Base-by-base conservation (phyloP, 2,113 vertebrate genomes). In the Semicossyphus pulcher region DNA sequence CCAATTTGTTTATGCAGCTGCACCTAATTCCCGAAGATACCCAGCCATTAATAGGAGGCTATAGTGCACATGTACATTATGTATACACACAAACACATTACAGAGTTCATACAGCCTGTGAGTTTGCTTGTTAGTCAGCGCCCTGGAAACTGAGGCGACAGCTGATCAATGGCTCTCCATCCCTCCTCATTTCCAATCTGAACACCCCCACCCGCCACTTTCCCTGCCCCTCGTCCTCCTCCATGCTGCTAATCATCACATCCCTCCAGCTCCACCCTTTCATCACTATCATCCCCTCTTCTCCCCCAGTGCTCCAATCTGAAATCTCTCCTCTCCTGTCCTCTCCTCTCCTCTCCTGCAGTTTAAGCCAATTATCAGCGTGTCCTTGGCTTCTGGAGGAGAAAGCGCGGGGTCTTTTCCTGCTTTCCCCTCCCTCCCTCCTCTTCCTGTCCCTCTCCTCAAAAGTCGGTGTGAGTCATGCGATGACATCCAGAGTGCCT, bases 141-240 rank as follows among this genome's bases (percentile, higher is more conserved):
- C 66, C 28, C 54, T 62, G 62, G 82, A 78, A 82, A 83, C 64
- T 10, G 47, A 60, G 52, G 56, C 54, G 79, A 83, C 80, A 84
- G 62, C 16, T 52, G 76, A 90, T 90, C 88, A 76, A 78, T 87
- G 76, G 37, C 83, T 53, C 58, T 70, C 57, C 66, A 57, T 48
- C 63, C 42, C 37, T 56, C 56, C 41, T 75, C 60, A 63, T 58
- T 44, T 44, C 16, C 47, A 41, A 2, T 41, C 48, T 41, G 67
- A 60, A 37, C 10, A 10, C 57, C 37, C 3, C 6, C 26, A 29
- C 7, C 7, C 28, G 0, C 10, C 39, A 32, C 20, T 9, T 26
- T 26, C 25, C 53, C 10, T 23, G 14, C 15, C 36, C 56, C 21
- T 7, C 10, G 0, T 29, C 56, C 57, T 37, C 59, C n/a, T 32